Percentiles rank a stretch among this genome's conserved stretches.
These are phyloP conservation scores for Gryllus bimaculatus DNA, from an alignment of 1,140 invertebrate genomes.

Conservation along the genomic window DNA sequence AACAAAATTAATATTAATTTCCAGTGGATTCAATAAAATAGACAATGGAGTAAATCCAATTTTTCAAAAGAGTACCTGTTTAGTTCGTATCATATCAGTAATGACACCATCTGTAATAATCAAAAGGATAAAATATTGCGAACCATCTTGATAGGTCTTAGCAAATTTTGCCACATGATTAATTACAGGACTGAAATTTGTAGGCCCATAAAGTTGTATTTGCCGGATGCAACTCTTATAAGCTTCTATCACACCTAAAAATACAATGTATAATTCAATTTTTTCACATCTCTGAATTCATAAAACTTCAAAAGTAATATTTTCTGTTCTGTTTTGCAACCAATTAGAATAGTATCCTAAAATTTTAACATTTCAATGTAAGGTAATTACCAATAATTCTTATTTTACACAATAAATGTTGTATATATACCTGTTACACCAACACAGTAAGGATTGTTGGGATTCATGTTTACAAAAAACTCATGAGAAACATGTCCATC, in stretches of 20 bases:
- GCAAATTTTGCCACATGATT: conserved; percentile 46
- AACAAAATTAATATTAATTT: conserved; percentile 11
- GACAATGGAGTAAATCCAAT: no score
- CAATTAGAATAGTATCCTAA: no score
- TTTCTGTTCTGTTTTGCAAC: no score
- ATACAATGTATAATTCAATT: conserved; percentile 9
- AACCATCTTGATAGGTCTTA: conserved; percentile 36
- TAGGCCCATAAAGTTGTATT: conserved; percentile 56
- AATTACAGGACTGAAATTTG: conserved; percentile 56
- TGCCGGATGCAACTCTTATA: conserved; percentile 37
- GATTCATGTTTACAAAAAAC: conserved; percentile 49
- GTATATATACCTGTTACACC: conserved; percentile 28
- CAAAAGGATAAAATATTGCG: conserved; percentile 53
- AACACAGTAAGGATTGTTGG: conserved; percentile 46
- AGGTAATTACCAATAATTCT: no score
- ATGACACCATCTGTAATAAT: conserved; percentile 62
- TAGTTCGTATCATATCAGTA: conserved; percentile 54
- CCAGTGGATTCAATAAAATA: no score
- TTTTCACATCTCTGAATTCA: no score
- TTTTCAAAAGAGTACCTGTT: conserved; percentile 31
- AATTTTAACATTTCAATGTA: no score
- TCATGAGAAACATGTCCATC: conserved; percentile 45
- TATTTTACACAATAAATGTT: no score
- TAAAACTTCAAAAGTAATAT: no score
- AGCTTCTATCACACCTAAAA: conserved; percentile 32